phyloP scores from a whole-genome alignment of 2,797 vertebrate species.

The Pangasius krempfi region DNA sequence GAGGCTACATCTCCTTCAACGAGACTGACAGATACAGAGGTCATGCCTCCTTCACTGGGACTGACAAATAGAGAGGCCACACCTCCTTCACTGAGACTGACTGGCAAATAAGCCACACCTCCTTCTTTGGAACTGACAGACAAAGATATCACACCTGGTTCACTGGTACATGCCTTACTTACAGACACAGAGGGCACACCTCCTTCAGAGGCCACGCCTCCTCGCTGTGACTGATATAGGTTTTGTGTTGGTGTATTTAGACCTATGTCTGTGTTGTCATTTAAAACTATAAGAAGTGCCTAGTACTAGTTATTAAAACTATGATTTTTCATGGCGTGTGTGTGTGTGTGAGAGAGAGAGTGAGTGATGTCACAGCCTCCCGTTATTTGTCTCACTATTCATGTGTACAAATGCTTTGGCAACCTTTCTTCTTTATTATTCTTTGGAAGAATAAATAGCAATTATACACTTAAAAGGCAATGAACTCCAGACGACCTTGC shows the following conservation, averaged over 20 bases:
- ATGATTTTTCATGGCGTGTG: background rate
- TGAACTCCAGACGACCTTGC: constrained; percentile 65
- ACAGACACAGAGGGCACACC: background rate
- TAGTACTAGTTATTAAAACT: background rate
- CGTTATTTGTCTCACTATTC: constrained; percentile 6
- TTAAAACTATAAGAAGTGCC: background rate
- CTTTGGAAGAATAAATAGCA: constrained; percentile 66
- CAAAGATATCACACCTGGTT: background rate
- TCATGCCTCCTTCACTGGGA: background rate
- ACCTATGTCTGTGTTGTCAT: background rate
- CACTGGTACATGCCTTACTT: background rate
- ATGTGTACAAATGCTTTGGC: constrained; percentile 29
- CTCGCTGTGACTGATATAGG: background rate
- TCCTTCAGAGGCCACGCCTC: background rate
- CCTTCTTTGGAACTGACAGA: background rate
- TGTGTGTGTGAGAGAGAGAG: background rate
- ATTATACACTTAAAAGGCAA: constrained; percentile 64
- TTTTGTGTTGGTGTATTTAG: background rate
- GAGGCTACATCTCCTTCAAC: background rate
- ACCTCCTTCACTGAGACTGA: background rate
- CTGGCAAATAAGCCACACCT: background rate
- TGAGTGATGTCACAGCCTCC: background rate
- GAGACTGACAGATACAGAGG: background rate
- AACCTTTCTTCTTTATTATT: constrained; percentile 55
- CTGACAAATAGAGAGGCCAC: background rate